These are phyloP conservation scores for Antheraea pernyi DNA, from an alignment of 1,140 invertebrate species.

Conservation along the genomic window DNA sequence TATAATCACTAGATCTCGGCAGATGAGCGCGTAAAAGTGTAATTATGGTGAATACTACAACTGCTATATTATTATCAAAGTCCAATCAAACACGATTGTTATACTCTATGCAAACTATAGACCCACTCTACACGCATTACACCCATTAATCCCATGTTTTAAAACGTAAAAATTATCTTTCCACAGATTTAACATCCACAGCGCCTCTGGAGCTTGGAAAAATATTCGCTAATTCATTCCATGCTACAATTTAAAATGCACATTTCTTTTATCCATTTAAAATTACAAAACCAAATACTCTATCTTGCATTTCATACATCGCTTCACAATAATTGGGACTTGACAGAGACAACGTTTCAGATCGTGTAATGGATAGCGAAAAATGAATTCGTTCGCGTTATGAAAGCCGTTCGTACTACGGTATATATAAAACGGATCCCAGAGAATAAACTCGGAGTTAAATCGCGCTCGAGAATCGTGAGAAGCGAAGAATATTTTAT, in stretches of 20 bases:
- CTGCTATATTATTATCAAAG: too few species aligned
- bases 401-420: neutral
- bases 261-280: neutral
- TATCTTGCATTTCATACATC: neutral
- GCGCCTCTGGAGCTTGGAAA: neutral
- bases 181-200: neutral
- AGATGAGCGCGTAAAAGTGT: too few species aligned
- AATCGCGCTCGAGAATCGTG: neutral
- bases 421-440: neutral
- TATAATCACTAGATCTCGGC: too few species aligned
- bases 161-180: too few species aligned
- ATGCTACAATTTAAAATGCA: neutral
- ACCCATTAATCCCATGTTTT: too few species aligned
- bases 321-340: neutral
- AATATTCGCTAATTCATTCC: neutral
- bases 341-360: neutral
- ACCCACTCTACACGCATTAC: too few species aligned
- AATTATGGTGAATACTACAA: too few species aligned
- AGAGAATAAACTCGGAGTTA: slow-evolving; percentile 11
- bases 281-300: neutral
- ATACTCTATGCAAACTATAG: too few species aligned
- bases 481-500: neutral
- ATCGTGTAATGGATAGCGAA: slow-evolving; percentile 4
- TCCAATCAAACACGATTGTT: too few species aligned
- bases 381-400: neutral